These are phyloP conservation scores for Climacteris rufus DNA, from an alignment of 2,113 vertebrate genomes.

Conservation along the genomic window DNA sequence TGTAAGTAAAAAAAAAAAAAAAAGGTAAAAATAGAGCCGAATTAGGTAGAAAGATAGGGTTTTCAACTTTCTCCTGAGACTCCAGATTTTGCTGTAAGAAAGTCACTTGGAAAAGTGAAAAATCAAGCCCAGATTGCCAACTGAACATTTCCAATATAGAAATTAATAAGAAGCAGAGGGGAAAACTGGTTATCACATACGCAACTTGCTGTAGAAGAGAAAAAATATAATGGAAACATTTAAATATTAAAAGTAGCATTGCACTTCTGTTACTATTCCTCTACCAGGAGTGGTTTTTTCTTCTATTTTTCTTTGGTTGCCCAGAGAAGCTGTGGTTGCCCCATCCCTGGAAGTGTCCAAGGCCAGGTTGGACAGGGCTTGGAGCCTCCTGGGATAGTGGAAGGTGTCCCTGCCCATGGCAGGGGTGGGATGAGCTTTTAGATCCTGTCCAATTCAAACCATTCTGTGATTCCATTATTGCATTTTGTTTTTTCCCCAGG, in stretches of 20 bases:
- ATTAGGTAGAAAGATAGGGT: background rate
- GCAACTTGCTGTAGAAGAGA: background rate
- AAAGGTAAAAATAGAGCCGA: background rate
- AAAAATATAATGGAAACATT: background rate
- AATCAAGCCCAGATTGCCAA: background rate
- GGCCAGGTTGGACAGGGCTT: background rate
- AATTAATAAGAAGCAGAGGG: background rate
- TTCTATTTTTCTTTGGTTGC: background rate
- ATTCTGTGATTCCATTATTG: rapidly evolving
- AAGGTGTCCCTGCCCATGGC: background rate
- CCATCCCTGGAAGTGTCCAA: background rate
- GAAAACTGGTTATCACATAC: background rate
- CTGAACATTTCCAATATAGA: background rate
- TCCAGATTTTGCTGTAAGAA: background rate
- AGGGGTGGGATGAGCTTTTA: background rate
- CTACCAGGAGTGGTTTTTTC: background rate
- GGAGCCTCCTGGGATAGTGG: background rate
- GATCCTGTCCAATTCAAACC: rapidly evolving
- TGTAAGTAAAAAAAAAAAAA: background rate
- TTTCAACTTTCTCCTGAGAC: background rate
- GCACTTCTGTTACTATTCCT: background rate
- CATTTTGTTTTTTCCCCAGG: background rate
- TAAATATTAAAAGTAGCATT: background rate
- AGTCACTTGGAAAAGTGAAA: background rate
- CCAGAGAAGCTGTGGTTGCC: background rate